A percentile compares a stretch with the other conserved stretches of the same genome.
phyloP scores from a whole-genome alignment of 2,797 vertebrate genomes.

The Gallinago stenura region DNA sequence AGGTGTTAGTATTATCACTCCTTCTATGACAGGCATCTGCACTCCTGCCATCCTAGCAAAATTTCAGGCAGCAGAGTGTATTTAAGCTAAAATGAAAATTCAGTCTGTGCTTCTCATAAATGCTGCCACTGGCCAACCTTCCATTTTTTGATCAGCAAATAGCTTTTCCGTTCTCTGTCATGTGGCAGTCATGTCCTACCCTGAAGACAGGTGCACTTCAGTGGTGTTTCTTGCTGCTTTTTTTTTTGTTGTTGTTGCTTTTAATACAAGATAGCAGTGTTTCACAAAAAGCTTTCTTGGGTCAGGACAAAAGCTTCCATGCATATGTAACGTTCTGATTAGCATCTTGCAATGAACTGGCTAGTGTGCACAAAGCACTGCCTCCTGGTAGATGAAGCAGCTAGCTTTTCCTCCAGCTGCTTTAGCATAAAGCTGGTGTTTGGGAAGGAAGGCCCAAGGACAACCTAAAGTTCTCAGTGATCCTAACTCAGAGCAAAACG shows the following conservation, averaged over 20 bases:
- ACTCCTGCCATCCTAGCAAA: neutral
- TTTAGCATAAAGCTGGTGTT: neutral
- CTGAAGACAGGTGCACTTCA: neutral
- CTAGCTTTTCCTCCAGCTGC: neutral
- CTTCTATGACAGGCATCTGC: neutral
- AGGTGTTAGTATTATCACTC: neutral
- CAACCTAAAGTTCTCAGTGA: neutral
- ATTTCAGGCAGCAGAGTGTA: neutral
- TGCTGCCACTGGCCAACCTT: neutral
- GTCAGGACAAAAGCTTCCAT: neutral
- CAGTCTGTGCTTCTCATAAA: neutral
- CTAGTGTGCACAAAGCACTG: neutral
- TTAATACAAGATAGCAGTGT: neutral
- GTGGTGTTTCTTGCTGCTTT: neutral
- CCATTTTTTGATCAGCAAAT: neutral
- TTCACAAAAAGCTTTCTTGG: conserved; percentile 12
- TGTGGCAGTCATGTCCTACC: neutral
- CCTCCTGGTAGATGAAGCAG: neutral
- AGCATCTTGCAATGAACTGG: neutral
- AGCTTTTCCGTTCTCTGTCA: neutral
- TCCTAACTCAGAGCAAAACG: rapidly evolving
- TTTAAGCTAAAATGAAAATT: neutral
- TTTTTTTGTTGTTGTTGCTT: neutral
- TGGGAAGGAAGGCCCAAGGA: neutral
- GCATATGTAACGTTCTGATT: neutral